phyloP scores from a whole-genome alignment of 2,888 invertebrate species.

The Xanthia icteritia region DNA sequence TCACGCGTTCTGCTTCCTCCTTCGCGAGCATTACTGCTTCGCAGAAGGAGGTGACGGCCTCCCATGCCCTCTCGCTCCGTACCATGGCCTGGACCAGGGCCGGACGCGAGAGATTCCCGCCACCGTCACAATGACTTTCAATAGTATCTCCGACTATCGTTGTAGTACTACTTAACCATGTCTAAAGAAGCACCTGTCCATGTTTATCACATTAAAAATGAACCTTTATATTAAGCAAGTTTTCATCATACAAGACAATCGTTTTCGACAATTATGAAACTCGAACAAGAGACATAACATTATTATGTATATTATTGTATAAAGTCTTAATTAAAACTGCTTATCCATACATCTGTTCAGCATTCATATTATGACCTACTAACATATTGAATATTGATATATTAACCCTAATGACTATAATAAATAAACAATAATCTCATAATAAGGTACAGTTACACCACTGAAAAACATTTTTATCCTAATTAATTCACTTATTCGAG shows the following conservation, averaged over 20 bases:
- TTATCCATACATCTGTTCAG: conserved; percentile 27
- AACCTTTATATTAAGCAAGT: neutral
- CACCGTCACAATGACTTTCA: neutral
- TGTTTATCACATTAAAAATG: neutral
- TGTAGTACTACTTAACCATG: neutral
- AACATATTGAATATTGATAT: conserved; percentile 30
- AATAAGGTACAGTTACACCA: conserved; percentile 31
- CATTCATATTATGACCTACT: conserved; percentile 33
- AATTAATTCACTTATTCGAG: conserved; percentile 50
- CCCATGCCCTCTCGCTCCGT: too few relatives aligned
- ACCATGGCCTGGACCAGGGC: too few relatives aligned
- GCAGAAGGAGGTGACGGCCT: too few relatives aligned
- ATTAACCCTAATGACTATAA: conserved; percentile 33
- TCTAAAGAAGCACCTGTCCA: neutral
- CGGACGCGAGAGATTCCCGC: too few relatives aligned
- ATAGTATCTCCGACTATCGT: too few relatives aligned
- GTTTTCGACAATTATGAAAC: conserved; percentile 2
- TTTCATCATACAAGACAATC: too few relatives aligned
- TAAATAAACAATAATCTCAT: conserved; percentile 48
- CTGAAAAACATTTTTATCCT: conserved; percentile 44
- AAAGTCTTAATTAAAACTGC: conserved; percentile 37
- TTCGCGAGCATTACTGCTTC: too few relatives aligned
- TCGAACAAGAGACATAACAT: neutral
- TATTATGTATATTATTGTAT: neutral
- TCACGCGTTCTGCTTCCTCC: too few relatives aligned